Percentiles rank a stretch among this genome's conserved stretches.
Conservation (phyloP, 2,888 invertebrate genomes). For the Hirtodrosophila alboralis region DNA sequence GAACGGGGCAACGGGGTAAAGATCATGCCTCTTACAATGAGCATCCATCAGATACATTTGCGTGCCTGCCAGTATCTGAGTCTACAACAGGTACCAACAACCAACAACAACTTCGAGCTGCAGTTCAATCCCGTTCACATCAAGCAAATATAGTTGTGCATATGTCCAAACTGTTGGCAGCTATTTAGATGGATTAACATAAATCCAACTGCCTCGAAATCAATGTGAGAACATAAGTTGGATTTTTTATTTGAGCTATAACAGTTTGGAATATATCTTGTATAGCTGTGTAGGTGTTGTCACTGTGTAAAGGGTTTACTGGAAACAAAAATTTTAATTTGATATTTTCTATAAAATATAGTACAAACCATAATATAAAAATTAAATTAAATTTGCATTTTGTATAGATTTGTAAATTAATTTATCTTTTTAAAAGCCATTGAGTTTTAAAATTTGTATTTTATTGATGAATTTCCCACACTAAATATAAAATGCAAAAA, state of each 20-base stretch:
- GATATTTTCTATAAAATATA: too few relatives aligned
- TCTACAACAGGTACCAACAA: slow-evolving; percentile 34
- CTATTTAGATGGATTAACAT: slow-evolving; percentile 77
- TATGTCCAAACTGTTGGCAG: slow-evolving; percentile 74
- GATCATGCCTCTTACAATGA: slow-evolving; percentile 35
- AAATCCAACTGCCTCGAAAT: slow-evolving; percentile 61
- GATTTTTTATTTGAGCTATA: too few relatives aligned
- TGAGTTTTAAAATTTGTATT: too few relatives aligned
- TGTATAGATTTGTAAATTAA: too few relatives aligned
- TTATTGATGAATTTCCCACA: too few relatives aligned
- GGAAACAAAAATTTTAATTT: slow-evolving; percentile 1
- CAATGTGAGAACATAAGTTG: slow-evolving; percentile 68
- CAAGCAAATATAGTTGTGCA: slow-evolving; percentile 69
- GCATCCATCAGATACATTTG: slow-evolving; percentile 60
- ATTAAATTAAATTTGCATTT: too few relatives aligned
- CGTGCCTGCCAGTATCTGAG: too few relatives aligned
- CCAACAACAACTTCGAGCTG: slow-evolving; percentile 15
- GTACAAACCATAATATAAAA: too few relatives aligned
- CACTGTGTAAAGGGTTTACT: slow-evolving; percentile 32
- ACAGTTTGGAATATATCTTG: not conserved
- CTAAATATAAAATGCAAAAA: too few relatives aligned
- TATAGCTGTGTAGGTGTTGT: slow-evolving; percentile 39
- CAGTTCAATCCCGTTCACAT: slow-evolving; percentile 48
- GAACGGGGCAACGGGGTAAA: slow-evolving; percentile 35
- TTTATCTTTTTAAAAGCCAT: too few relatives aligned